phyloP scores from a whole-genome alignment of 2,113 vertebrate genomes.

The Zingel zingel region DNA sequence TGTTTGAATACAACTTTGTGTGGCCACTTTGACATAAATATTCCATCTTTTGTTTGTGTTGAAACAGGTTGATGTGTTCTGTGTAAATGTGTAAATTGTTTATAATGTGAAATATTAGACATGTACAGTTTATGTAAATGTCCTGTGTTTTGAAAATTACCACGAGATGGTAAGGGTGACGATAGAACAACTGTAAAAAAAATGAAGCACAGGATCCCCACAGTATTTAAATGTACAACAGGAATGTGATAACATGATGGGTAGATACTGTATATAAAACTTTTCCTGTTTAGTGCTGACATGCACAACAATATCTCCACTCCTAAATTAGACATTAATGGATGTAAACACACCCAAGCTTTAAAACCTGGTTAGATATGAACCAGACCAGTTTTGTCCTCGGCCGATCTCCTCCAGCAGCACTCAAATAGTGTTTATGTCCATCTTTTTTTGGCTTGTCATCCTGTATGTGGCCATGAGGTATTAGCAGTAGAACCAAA shows the following conservation, averaged over 20 bases:
- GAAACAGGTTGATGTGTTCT: constrained; percentile 25
- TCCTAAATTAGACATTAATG: neutral
- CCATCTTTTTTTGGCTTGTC: neutral
- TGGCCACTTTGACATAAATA: neutral
- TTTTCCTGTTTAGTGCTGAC: neutral
- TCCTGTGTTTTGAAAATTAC: neutral
- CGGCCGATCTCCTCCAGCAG: neutral
- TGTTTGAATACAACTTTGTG: constrained; percentile 10
- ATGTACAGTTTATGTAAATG: constrained; percentile 8
- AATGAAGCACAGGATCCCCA: neutral
- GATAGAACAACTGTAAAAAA: neutral
- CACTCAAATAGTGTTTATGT: neutral
- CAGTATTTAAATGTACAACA: neutral
- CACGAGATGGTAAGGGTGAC: neutral
- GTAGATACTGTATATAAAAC: too few species aligned
- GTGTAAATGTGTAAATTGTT: constrained; percentile 20
- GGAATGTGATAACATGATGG: neutral
- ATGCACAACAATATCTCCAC: neutral
- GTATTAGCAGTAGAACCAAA: neutral
- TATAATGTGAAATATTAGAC: neutral
- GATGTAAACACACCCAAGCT: too few species aligned
- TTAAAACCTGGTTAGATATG: too few species aligned
- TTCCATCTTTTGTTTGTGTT: constrained; percentile 25
- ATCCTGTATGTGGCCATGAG: neutral
- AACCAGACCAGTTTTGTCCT: neutral